Evolutionary conservation across 2,888 invertebrate genomes (phyloP).

Genomic region (Rhamnusium bicolor): DNA sequence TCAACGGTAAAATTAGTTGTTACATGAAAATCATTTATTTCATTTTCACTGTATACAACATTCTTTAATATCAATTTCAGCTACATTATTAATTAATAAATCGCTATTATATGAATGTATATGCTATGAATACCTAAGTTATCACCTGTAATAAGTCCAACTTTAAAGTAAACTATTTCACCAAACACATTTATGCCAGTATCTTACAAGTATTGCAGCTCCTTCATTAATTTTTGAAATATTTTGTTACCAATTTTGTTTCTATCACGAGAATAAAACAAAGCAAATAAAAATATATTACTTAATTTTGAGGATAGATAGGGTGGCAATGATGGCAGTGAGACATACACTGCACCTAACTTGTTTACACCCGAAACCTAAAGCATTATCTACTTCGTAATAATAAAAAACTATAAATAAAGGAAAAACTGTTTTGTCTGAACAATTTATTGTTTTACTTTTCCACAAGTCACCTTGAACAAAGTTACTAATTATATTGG

Average conservation of each 20-base stretch:
- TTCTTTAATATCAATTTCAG: no score
- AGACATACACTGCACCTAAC: background rate
- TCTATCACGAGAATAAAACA: background rate
- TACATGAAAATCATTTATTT: background rate
- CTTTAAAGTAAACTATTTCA: background rate
- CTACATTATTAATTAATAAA: no score
- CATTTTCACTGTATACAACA: no score
- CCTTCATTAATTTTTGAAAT: background rate
- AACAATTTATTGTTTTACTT: background rate
- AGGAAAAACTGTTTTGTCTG: background rate
- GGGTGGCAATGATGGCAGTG: background rate
- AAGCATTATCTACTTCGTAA: no score
- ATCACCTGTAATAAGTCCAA: background rate
- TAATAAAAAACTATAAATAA: no score
- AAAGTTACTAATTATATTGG: background rate
- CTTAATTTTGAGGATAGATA: background rate
- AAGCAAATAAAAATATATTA: background rate
- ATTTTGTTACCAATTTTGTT: background rate
- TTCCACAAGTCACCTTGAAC: background rate
- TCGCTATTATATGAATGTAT: no score
- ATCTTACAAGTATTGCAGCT: background rate
- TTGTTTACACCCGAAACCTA: no score
- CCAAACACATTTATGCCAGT: background rate
- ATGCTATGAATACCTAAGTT: background rate
- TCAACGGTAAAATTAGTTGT: background rate